Evolutionary conservation across 2,797 vertebrate genomes (phyloP).

Genomic region (Myotis pilosus): DNA sequence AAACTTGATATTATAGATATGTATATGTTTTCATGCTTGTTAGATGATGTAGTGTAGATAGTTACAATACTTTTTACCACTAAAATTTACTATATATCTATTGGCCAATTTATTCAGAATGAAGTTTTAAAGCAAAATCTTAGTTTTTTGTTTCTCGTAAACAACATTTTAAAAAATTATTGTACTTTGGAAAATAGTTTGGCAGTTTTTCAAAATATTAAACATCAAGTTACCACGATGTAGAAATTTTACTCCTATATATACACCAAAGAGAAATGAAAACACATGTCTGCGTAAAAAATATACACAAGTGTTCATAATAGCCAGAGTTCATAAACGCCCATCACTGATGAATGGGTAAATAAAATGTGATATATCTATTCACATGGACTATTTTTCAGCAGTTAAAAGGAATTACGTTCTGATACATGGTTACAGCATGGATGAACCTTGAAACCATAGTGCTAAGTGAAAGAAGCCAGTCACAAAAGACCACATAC

Average conservation of each 20-base stretch:
- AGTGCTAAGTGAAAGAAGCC: constrained; percentile 31
- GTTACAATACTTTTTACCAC: not conserved
- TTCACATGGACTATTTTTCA: not conserved
- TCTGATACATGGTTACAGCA: not conserved
- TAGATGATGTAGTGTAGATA: not conserved
- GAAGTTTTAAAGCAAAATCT: constrained; percentile 15
- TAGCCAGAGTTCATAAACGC: not conserved
- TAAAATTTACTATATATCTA: not conserved
- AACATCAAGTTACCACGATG: not conserved
- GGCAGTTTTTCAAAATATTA: constrained; percentile 30
- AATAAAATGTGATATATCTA: not conserved
- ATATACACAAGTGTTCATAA: not conserved
- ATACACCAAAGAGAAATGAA: constrained; percentile 24
- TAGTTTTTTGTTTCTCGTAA: constrained; percentile 38
- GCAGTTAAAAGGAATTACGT: not conserved
- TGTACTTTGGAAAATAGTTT: constrained; percentile 39
- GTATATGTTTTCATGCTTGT: not conserved
- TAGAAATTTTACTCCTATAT: not conserved
- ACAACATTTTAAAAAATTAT: not conserved
- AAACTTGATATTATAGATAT: not conserved
- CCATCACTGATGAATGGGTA: not conserved
- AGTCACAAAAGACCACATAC: not conserved
- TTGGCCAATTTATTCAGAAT: constrained; percentile 24
- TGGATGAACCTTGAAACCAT: constrained; percentile 32
- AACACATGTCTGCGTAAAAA: not conserved